These are phyloP conservation scores for Anastrepha ludens DNA, from an alignment of 1,140 invertebrate species.

Conservation along the genomic window DNA sequence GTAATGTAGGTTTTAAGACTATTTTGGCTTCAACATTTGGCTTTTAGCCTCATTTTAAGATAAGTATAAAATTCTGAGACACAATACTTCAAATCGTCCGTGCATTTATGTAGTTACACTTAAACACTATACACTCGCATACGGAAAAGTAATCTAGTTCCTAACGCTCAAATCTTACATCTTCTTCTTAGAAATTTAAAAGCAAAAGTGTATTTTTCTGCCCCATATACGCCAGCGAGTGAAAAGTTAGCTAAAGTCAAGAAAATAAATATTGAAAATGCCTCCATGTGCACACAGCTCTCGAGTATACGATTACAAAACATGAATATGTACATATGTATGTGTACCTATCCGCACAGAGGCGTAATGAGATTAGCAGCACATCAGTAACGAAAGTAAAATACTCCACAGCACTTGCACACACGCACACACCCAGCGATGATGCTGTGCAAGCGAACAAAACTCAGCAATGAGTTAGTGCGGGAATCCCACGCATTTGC, in stretches of 20 bases:
- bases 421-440: background rate
- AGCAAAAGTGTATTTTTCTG: conserved; percentile 18
- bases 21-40: no score
- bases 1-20: no score
- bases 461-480: no score
- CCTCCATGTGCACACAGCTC: background rate
- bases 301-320: background rate
- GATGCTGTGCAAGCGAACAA: background rate
- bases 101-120: no score
- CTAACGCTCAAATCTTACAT: background rate
- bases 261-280: background rate
- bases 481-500: conserved; percentile 32
- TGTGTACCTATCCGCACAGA: background rate
- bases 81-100: no score
- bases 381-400: conserved; percentile 36
- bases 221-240: background rate
- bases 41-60: no score
- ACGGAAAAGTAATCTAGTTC: no score
- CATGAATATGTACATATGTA: no score
- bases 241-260: background rate
- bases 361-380: conserved; percentile 29
- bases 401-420: background rate
- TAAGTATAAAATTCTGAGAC: no score
- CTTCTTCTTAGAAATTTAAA: background rate
- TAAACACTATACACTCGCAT: no score